Evolutionary conservation across 2,888 invertebrate genomes (phyloP), one percentile per base, ranked within the genome.

Genomic region (Chymomyza amoena): DNA sequence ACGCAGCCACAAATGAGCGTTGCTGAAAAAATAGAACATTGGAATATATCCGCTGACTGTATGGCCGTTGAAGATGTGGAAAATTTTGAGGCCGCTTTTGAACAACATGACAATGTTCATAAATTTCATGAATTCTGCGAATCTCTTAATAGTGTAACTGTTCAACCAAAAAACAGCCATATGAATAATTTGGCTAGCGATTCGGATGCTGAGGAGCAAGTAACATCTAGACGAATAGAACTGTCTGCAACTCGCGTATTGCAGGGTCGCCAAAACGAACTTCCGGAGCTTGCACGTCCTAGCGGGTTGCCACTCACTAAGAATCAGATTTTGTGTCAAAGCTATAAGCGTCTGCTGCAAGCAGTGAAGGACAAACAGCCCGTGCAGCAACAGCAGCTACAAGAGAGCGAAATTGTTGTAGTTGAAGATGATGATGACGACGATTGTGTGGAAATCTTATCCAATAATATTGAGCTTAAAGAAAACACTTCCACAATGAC

Each of bases 31-130:
- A 76, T 91, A 0, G 73, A 75, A 0, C 72, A 68, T 1, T 91
- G 91, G 91, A 75, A 86, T 6, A 88, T 84, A 68, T 79, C 80
- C 5, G 68, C 39, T 1, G 89, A 88, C n/a, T 80, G 88, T 4
- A 90, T 90, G 50, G 90, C 88, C 62, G 88, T 91, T 2, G 92
- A 91, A 45, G 91, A 91, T 73, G 90, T 91, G 3, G 84, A 85
- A 20, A 82, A 78, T 5, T 91, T 91, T 54, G 90, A 90, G 51
- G 77, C 81, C 0, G 75, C 73, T 9, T 91, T 91, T 16, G 78
- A 84, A 25, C 75, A 81, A 9, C 75, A 81, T 0, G 91, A 91
- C 76, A 71, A 69, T 4, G 67, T 65, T 16, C 75, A 66, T 0
- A 86, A 72, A 6, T 88, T 84, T 45, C 5, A 7, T 1, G 76